A percentile compares a stretch with the other conserved stretches of the same genome.
These are phyloP conservation scores for Gopherus evgoodei DNA, from an alignment of 2,113 vertebrate species.

Conservation along the genomic window DNA sequence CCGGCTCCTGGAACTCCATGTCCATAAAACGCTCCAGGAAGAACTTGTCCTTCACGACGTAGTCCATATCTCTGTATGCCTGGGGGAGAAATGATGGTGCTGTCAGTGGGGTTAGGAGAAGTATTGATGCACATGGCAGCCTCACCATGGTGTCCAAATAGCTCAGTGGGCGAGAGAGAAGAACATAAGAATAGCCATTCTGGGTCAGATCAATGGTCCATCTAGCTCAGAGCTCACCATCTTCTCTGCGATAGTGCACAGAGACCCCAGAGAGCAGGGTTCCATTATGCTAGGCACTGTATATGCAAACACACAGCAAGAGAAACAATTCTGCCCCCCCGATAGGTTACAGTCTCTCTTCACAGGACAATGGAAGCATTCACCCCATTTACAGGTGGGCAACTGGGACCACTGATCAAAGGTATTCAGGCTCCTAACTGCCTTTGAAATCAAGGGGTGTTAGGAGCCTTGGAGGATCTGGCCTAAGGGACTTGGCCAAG, in stretches of 20 bases:
- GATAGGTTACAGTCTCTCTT: neutral
- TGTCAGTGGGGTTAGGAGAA: neutral
- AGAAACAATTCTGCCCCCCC: neutral
- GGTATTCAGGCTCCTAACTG: neutral
- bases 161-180: neutral
- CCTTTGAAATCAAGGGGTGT: neutral
- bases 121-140: neutral
- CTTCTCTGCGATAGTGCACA: neutral
- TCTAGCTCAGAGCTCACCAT: neutral
- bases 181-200: no score
- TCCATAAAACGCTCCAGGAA: slow-evolving; percentile 30
- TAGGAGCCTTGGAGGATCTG: neutral
- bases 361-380: neutral
- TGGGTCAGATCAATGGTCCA: no score
- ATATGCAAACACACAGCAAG: neutral
- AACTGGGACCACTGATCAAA: neutral
- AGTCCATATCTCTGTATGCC: neutral
- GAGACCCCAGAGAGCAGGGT: neutral
- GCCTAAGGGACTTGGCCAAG: neutral
- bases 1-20: slow-evolving; percentile 29
- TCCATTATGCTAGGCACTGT: neutral
- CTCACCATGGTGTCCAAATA: neutral
- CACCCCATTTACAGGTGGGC: neutral
- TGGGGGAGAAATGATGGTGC: neutral
- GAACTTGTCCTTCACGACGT: slow-evolving; percentile 23